Percentiles rank a stretch among this genome's conserved stretches.
Evolutionary conservation across 2,797 vertebrate genomes (phyloP).

Genomic region (Chiloscyllium punctatum): DNA sequence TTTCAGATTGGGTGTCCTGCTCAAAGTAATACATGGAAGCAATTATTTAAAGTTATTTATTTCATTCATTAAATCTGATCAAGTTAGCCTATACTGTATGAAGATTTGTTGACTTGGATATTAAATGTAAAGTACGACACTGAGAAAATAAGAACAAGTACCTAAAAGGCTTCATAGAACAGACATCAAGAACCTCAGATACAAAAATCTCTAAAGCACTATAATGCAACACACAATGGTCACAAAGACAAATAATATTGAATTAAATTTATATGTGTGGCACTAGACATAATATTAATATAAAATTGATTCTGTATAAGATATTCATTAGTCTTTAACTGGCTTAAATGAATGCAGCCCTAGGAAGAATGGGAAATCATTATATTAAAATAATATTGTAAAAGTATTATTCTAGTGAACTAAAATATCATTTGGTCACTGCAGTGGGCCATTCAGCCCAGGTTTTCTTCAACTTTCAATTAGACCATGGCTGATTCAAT

Average conservation of each 20-base stretch:
- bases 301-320: no score
- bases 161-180: not conserved
- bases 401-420: not conserved
- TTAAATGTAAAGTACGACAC: not conserved
- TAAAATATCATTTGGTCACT: not conserved
- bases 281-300: no score
- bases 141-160: not conserved
- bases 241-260: no score
- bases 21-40: not conserved
- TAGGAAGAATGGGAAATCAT: not conserved
- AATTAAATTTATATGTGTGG: no score
- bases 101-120: not conserved
- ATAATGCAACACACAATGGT: no score
- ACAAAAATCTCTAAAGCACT: not conserved
- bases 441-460: no score
- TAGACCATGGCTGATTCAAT: no score
- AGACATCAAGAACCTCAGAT: not conserved
- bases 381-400: not conserved
- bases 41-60: not conserved
- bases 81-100: not conserved
- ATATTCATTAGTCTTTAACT: not conserved
- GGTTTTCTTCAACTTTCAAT: no score
- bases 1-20: not conserved
- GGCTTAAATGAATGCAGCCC: not conserved
- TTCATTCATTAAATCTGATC: not conserved